A percentile compares a stretch with the other conserved stretches of the same genome.
These are phyloP conservation scores for Brachionus plicatilis DNA, from an alignment of 1,140 invertebrate genomes.

Conservation along the genomic window DNA sequence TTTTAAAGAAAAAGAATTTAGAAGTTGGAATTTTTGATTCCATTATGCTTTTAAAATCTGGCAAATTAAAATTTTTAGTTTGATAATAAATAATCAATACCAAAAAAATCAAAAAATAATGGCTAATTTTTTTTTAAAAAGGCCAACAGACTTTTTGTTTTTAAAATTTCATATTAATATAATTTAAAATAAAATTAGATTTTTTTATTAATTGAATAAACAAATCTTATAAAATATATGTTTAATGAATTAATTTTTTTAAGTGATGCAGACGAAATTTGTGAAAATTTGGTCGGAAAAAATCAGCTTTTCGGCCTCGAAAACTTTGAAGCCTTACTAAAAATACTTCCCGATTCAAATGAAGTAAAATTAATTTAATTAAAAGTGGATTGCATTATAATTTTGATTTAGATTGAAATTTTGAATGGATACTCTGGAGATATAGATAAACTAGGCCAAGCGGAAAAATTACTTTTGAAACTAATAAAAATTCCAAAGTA, in stretches of 20 bases:
- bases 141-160: too few species aligned
- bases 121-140: too few species aligned
- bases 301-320: background rate
- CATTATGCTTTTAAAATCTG: too few species aligned
- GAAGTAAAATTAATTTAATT: background rate
- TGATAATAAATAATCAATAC: too few species aligned
- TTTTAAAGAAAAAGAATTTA: too few species aligned
- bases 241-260: background rate
- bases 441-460: constrained; percentile 13
- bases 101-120: too few species aligned
- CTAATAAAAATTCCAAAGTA: constrained; percentile 25
- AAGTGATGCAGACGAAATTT: constrained; percentile 11
- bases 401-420: constrained; percentile 23
- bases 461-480: constrained; percentile 28
- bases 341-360: constrained; percentile 15
- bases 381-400: background rate
- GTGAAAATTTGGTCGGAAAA: background rate
- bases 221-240: too few species aligned
- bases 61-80: too few species aligned
- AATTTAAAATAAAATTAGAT: too few species aligned
- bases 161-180: too few species aligned
- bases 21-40: too few species aligned
- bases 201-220: too few species aligned
- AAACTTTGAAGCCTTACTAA: constrained; percentile 25
- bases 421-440: background rate